Percentiles rank a stretch among this genome's conserved stretches.
phyloP scores from a whole-genome alignment of 2,113 vertebrate species.

The Azemiops feae region DNA sequence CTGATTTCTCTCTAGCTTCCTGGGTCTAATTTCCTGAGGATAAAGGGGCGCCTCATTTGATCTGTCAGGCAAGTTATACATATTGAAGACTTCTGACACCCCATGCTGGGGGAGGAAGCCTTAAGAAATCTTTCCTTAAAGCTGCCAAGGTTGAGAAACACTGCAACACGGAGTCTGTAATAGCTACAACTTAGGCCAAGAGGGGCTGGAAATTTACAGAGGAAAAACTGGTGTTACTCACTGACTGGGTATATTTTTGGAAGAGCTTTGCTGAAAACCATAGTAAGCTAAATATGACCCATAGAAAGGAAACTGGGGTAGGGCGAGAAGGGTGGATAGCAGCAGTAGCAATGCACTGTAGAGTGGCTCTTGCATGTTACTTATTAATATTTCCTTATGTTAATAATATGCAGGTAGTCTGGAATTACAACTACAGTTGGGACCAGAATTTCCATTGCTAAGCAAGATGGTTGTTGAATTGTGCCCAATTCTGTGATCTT shows the following conservation, averaged over 20 bases:
- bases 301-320: not conserved
- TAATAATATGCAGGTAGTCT: not conserved
- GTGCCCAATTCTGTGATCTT: not conserved
- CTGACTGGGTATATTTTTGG: not conserved
- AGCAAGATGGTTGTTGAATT: not conserved
- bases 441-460: not conserved
- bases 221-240: not conserved
- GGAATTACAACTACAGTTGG: not conserved
- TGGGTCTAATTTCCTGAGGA: not conserved
- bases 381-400: not conserved
- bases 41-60: not conserved
- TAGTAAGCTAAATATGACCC: not conserved
- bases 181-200: not conserved
- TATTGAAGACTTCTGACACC: not conserved
- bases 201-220: not conserved
- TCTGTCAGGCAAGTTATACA: not conserved
- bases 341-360: not conserved
- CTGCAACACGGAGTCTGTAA: not conserved
- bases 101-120: not conserved
- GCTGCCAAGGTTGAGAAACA: not conserved
- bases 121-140: not conserved
- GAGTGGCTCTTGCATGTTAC: not conserved
- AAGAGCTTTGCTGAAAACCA: not conserved
- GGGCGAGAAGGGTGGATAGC: not conserved
- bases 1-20: not conserved